These are phyloP conservation scores for Goniozus legneri DNA, from an alignment of 1,140 invertebrate genomes.

Conservation along the genomic window DNA sequence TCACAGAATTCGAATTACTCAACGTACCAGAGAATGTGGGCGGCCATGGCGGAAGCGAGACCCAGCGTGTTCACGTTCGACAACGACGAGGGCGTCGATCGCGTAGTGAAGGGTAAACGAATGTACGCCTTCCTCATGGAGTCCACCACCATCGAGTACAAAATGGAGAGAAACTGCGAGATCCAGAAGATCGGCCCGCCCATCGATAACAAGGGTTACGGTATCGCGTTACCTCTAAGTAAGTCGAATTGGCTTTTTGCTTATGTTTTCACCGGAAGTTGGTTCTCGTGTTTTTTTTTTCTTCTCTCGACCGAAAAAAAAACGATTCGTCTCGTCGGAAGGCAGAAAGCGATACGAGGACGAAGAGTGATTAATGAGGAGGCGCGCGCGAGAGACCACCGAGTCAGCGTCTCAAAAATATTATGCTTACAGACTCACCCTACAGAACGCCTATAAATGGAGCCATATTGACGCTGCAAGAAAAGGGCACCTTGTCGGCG, in stretches of 20 bases:
- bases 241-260: conserved; percentile 21
- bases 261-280: background rate
- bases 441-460: conserved; percentile 71
- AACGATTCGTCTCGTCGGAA: too few species aligned
- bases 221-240: conserved; percentile 71
- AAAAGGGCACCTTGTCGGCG: conserved; percentile 70
- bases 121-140: conserved; percentile 73
- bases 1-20: conserved; percentile 65
- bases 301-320: background rate
- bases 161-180: conserved; percentile 67
- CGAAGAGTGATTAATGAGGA: too few species aligned
- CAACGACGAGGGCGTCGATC: conserved; percentile 80
- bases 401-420: background rate
- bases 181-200: conserved; percentile 74
- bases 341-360: too few species aligned
- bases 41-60: conserved; percentile 76
- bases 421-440: conserved; percentile 60
- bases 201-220: conserved; percentile 78
- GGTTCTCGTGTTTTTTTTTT: background rate
- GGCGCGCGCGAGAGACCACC: too few species aligned
- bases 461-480: conserved; percentile 77
- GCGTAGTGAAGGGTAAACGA: conserved; percentile 67
- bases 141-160: conserved; percentile 66
- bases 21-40: conserved; percentile 75
- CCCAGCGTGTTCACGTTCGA: conserved; percentile 77